These are phyloP conservation scores for Macropodus opercularis DNA, from an alignment of 2,797 vertebrate species.

Conservation along the genomic window DNA sequence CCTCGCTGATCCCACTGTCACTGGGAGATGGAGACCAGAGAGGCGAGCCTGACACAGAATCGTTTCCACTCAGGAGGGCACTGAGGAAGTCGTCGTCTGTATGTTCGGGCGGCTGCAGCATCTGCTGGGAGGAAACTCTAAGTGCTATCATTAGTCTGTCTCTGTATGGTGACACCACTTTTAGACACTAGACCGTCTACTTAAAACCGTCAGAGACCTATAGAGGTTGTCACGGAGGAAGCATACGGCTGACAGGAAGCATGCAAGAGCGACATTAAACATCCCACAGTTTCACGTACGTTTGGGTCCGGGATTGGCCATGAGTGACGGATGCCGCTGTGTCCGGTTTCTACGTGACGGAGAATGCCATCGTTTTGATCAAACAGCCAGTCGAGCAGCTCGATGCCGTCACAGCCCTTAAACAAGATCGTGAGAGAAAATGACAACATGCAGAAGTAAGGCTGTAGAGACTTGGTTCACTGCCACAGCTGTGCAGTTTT, in stretches of 20 bases:
- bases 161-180: slow-evolving; percentile 4
- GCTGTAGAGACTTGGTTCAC: neutral
- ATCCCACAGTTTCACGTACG: slow-evolving; percentile 73
- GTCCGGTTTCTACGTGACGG: slow-evolving; percentile 78
- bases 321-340: slow-evolving; percentile 52
- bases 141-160: slow-evolving; percentile 29
- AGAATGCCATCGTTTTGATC: slow-evolving; percentile 90
- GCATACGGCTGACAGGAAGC: neutral
- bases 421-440: slow-evolving; percentile 44
- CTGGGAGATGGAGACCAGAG: slow-evolving; percentile 89
- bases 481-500: slow-evolving; percentile 22
- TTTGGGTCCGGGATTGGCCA: slow-evolving; percentile 78
- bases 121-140: slow-evolving; percentile 54
- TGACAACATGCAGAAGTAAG: slow-evolving; percentile 7
- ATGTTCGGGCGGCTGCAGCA: slow-evolving; percentile 57
- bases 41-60: slow-evolving; percentile 80
- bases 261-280: slow-evolving; percentile 17
- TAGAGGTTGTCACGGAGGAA: neutral
- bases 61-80: slow-evolving; percentile 68
- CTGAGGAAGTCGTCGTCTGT: slow-evolving; percentile 73
- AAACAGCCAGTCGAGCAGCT: slow-evolving; percentile 94
- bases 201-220: neutral
- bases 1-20: slow-evolving; percentile 93
- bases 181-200: neutral
- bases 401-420: slow-evolving; percentile 81